Percentiles rank a stretch among this genome's conserved stretches.
Evolutionary conservation across 1,140 invertebrate species (phyloP).

Genomic region (Atta texana): DNA sequence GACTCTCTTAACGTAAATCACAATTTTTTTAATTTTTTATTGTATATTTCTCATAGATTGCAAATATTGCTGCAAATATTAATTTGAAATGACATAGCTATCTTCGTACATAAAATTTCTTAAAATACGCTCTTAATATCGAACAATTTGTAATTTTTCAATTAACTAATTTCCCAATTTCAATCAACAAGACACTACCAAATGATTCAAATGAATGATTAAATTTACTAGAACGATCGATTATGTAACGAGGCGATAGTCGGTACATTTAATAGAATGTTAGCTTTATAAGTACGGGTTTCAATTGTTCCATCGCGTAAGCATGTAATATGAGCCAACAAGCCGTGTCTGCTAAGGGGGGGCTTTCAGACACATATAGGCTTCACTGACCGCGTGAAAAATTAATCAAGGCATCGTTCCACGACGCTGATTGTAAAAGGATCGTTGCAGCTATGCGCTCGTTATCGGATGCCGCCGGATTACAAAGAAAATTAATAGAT

Average conservation of each 20-base stretch:
- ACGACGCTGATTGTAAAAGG: conserved; percentile 75
- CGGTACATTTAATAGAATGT: conserved; percentile 75
- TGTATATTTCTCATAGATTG: no score
- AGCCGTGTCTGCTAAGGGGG: conserved; percentile 81
- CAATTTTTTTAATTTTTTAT: no score
- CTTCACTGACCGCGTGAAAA: conserved; percentile 82
- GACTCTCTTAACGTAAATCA: no score
- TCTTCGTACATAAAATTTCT: no score
- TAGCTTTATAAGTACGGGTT: conserved; percentile 72
- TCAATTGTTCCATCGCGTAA: conserved; percentile 83
- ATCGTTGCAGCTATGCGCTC: conserved; percentile 40
- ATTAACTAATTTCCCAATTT: neutral
- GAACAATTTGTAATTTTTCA: neutral
- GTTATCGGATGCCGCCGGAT: conserved; percentile 21
- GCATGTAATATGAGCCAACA: conserved; percentile 85
- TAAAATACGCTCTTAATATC: neutral
- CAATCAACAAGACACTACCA: neutral
- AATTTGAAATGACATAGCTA: no score
- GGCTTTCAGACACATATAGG: conserved; percentile 73
- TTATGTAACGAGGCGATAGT: neutral
- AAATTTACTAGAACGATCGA: conserved; percentile 22
- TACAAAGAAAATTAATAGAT: conserved; percentile 36
- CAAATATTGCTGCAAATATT: no score
- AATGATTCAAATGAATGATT: neutral
- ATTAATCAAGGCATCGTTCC: conserved; percentile 82